Conservation (phyloP, 2,113 vertebrate genomes). For the Fukomys damarensis region DNA sequence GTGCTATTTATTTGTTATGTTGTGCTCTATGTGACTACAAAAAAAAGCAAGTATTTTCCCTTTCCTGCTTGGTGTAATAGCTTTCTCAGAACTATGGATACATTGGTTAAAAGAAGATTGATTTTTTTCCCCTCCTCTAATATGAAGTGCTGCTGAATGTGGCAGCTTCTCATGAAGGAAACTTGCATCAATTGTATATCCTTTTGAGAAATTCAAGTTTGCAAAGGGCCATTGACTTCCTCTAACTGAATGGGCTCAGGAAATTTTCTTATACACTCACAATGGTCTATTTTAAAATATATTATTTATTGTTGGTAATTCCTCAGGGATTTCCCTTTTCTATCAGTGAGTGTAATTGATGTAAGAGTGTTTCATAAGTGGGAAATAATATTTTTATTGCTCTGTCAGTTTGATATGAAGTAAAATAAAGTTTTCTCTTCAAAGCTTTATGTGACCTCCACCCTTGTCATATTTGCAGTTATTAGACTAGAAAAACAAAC, state of each 20-base stretch:
- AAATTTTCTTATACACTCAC: slow-evolving; percentile 38
- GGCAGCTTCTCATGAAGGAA: slow-evolving; percentile 50
- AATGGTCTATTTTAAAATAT: slow-evolving; percentile 26
- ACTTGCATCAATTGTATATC: slow-evolving; percentile 61
- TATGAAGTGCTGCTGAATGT: neutral
- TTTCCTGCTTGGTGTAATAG: neutral
- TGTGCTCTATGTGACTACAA: neutral
- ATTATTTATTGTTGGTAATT: slow-evolving; percentile 77
- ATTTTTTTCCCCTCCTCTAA: neutral
- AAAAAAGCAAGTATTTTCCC: neutral
- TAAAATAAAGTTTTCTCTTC: slow-evolving; percentile 54
- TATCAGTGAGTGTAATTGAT: slow-evolving; percentile 40
- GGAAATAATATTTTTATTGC: slow-evolving; percentile 55
- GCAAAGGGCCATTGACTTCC: slow-evolving; percentile 66
- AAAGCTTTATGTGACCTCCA: neutral
- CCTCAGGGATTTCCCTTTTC: slow-evolving; percentile 67
- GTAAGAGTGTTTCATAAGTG: slow-evolving; percentile 48
- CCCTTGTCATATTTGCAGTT: neutral
- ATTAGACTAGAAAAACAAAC: neutral
- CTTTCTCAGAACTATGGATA: neutral
- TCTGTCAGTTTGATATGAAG: slow-evolving; percentile 55
- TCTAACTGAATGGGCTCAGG: slow-evolving; percentile 51
- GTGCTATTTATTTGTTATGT: neutral
- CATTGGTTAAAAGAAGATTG: neutral
- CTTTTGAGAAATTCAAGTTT: slow-evolving; percentile 77